Conservation (phyloP, 2,113 vertebrate species). For the Lepidothrix coronata region DNA sequence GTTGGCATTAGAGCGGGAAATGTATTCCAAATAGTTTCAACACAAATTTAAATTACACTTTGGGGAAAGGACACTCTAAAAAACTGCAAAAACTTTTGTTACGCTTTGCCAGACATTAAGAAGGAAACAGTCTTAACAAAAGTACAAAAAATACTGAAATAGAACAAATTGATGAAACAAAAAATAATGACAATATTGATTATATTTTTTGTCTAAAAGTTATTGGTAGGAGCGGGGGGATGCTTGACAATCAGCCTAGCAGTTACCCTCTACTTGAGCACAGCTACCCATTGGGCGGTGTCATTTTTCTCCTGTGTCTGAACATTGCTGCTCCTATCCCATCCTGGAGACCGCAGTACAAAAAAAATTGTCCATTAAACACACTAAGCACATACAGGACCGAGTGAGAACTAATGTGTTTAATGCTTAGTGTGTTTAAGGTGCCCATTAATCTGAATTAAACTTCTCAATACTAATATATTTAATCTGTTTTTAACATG, state of each 20-base stretch:
- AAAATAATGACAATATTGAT: neutral
- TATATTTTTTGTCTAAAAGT: neutral
- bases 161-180: neutral
- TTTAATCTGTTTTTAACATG: neutral
- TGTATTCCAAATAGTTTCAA: neutral
- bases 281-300: accelerated
- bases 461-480: neutral
- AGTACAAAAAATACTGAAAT: neutral
- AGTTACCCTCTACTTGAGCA: neutral
- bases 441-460: neutral
- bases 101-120: neutral
- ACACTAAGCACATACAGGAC: neutral
- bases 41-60: neutral
- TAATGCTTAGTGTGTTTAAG: neutral
- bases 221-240: too few species aligned
- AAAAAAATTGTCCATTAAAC: neutral
- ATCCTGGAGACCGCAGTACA: neutral
- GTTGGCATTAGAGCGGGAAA: neutral
- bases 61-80: neutral
- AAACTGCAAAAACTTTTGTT: neutral
- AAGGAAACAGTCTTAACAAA: neutral
- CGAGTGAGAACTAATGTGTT: neutral
- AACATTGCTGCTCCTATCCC: neutral
- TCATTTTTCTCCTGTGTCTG: neutral
- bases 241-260: neutral